Evolutionary conservation across 2,797 vertebrate species (phyloP), one percentile per base, ranked within the genome.

Genomic region (Apogon talboti): DNA sequence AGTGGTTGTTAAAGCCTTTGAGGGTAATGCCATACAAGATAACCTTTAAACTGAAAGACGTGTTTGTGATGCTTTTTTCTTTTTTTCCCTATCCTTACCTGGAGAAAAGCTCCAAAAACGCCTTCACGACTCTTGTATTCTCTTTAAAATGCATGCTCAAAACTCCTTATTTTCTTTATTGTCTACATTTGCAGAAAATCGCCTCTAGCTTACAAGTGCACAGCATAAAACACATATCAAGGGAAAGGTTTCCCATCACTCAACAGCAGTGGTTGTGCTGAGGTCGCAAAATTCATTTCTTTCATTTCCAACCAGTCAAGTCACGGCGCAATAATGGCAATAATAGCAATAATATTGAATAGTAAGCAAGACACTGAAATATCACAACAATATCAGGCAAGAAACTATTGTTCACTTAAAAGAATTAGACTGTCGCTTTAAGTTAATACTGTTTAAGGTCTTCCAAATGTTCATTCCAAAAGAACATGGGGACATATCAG

Each of bases 201-300:
- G 15, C 69, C 60, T 62, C 35, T 15, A 18, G 71, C 61, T 52
- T 61, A 21, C 46, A 64, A 64, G 73, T 16, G 56, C 53, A 33
- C 9, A 38, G n/a, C 33, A 37, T 33, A 49, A 55, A 64, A 72
- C 15, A 33, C 35, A 53, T 13, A 52, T 55, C 76, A 35, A 42
- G 16, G 51, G 46, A 51, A 61, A 53, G n/a, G 49, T 69, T 69
- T 61, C 16, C 46, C 69, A 74, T 82, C 62, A 46, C 42, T 70
- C 74, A 54, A 11, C 40, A 40, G 48, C 24, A 15, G 45, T 30
- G 7, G 54, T 21, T 21, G 52, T 56, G 61, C 62, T 58, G 56
- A 69, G 53, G 40, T 55, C 42, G 47, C 63, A 64, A 5, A 73
- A 71, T 78, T 13, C 43, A 21, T 33, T 52, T 7, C 38, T 77